Conservation (phyloP, 2,888 invertebrate genomes). For the Drosophila nr. medialis region DNA sequence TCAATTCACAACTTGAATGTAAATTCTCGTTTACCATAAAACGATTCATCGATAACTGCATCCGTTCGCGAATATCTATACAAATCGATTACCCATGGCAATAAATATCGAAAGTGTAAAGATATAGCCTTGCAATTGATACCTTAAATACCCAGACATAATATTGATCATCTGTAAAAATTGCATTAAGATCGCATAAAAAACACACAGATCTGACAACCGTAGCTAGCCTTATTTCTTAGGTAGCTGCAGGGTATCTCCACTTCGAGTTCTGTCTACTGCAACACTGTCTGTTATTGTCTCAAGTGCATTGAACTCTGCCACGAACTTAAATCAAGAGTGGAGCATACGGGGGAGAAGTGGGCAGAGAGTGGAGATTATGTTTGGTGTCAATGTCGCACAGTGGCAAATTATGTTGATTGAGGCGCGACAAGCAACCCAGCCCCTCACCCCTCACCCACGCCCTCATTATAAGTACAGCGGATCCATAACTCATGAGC, state of each 20-base stretch:
- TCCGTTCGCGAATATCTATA: not conserved
- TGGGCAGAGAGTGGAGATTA: constrained; percentile 9
- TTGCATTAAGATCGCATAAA: too few species aligned
- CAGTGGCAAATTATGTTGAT: constrained; percentile 65
- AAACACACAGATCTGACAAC: not conserved
- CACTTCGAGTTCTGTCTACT: not conserved
- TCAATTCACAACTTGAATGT: not conserved
- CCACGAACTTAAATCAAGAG: constrained; percentile 1
- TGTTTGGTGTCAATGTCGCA: constrained; percentile 61
- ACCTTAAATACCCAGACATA: not conserved
- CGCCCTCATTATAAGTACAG: constrained; percentile 54
- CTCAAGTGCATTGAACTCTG: constrained; percentile 69
- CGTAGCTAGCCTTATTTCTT: not conserved
- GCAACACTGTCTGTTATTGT: constrained; percentile 2
- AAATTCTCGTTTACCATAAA: not conserved
- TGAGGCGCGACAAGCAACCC: constrained; percentile 48
- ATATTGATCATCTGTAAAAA: not conserved
- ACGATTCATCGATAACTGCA: not conserved
- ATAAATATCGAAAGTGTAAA: not conserved
- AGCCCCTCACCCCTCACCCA: not conserved
- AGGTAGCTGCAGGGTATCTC: not conserved
- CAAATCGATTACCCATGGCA: not conserved
- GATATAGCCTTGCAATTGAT: not conserved
- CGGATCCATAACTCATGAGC: constrained; percentile 55
- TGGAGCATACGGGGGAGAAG: constrained; percentile 51